Percentiles rank a stretch among this genome's conserved stretches.
phyloP scores from a whole-genome alignment of 1,140 invertebrate genomes.

The Aphaenogaster rudis region DNA sequence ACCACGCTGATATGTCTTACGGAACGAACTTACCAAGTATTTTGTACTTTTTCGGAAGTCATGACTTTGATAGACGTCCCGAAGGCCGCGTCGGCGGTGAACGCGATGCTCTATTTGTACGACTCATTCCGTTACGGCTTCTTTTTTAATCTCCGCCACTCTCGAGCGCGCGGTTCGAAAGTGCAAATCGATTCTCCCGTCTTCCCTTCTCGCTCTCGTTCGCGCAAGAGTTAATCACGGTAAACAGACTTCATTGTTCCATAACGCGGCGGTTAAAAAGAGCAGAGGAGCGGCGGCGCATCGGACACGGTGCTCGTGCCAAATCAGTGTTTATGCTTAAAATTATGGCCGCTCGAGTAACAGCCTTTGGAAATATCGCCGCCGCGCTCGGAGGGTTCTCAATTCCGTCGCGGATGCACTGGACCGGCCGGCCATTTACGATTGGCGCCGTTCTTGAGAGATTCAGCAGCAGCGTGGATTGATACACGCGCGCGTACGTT shows the following conservation, averaged over 20 bases:
- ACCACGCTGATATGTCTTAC: neutral
- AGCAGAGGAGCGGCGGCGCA: slow-evolving; percentile 35
- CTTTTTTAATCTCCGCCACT: slow-evolving; percentile 57
- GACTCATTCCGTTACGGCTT: slow-evolving; percentile 45
- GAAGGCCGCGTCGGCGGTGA: slow-evolving; percentile 26
- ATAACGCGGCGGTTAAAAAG: slow-evolving; percentile 61
- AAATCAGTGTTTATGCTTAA: slow-evolving; percentile 83
- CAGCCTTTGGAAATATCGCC: slow-evolving; percentile 79
- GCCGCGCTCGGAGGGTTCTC: slow-evolving; percentile 72
- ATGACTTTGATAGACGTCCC: slow-evolving; percentile 26
- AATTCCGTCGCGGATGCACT: slow-evolving; percentile 51
- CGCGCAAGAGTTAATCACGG: slow-evolving; percentile 75
- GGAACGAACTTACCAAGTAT: neutral
- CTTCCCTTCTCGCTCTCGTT: slow-evolving; percentile 71
- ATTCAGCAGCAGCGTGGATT: slow-evolving; percentile 39
- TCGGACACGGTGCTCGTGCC: slow-evolving; percentile 73
- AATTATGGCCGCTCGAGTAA: slow-evolving; percentile 81
- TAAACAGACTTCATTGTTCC: slow-evolving; percentile 79
- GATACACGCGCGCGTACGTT: slow-evolving; percentile 43
- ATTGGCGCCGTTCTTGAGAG: slow-evolving; percentile 14
- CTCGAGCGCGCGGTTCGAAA: slow-evolving; percentile 37
- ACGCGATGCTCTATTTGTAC: slow-evolving; percentile 41
- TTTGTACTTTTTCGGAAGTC: slow-evolving; percentile 28
- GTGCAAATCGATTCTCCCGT: slow-evolving; percentile 69
- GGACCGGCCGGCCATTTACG: neutral